These are phyloP conservation scores for Aporophyla lueneburgensis DNA, from an alignment of 2,888 invertebrate species.

Conservation along the genomic window DNA sequence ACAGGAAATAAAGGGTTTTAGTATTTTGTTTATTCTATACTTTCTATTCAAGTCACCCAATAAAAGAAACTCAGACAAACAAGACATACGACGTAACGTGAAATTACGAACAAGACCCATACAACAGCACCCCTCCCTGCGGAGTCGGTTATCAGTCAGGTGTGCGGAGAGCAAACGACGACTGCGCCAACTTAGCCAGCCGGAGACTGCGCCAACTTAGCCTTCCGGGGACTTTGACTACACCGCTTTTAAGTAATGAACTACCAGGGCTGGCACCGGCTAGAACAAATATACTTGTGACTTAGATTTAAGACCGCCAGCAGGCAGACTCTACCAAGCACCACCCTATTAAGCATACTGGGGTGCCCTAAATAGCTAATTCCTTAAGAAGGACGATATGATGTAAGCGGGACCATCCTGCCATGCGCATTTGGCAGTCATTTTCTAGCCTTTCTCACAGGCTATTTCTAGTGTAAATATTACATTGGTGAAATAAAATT, in stretches of 20 bases:
- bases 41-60: background rate
- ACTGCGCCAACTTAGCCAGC: slow-evolving; percentile 42
- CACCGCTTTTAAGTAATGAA: slow-evolving; percentile 59
- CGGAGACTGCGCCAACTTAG: slow-evolving; percentile 43
- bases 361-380: background rate
- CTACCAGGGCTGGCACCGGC: slow-evolving; percentile 40
- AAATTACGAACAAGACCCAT: background rate
- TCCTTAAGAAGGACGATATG: too few relatives aligned
- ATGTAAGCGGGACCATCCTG: background rate
- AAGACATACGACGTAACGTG: slow-evolving; percentile 3
- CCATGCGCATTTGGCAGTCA: background rate
- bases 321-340: background rate
- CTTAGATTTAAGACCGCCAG: background rate
- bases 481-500: too few relatives aligned
- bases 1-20: too few relatives aligned
- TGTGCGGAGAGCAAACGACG: slow-evolving; percentile 38
- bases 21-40: too few relatives aligned
- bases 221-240: slow-evolving; percentile 45
- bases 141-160: slow-evolving; percentile 36
- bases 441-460: background rate
- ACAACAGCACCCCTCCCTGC: slow-evolving; percentile 13
- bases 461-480: too few relatives aligned
- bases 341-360: background rate
- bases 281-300: background rate
- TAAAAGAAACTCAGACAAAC: slow-evolving; percentile 12